These are phyloP conservation scores for Sminthurinus aureus DNA, from an alignment of 2,888 invertebrate species.

Conservation along the genomic window DNA sequence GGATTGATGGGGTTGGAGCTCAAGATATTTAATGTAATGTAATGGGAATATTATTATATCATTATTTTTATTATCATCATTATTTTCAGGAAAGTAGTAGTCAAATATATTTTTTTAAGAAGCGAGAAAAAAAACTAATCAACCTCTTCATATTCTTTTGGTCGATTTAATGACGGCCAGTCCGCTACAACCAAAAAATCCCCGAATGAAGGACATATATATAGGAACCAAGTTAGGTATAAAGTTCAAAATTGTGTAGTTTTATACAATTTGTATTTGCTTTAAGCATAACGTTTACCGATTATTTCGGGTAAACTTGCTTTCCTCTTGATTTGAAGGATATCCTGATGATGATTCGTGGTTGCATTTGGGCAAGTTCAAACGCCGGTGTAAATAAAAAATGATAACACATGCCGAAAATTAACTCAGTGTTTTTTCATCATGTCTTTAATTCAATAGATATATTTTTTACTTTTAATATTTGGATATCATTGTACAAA, in stretches of 20 bases:
- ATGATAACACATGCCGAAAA: background rate
- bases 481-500: too few relatives aligned
- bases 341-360: slow-evolving; percentile 10
- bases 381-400: background rate
- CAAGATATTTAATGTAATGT: background rate
- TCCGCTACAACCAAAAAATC: background rate
- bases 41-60: background rate
- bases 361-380: slow-evolving; percentile 5
- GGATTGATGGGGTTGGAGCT: background rate
- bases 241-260: too few relatives aligned
- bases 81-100: background rate
- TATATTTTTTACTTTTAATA: background rate
- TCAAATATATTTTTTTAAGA: background rate
- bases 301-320: background rate
- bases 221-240: too few relatives aligned
- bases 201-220: too few relatives aligned
- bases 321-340: slow-evolving; percentile 17
- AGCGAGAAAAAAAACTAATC: background rate
- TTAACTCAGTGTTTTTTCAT: background rate
- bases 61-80: background rate
- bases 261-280: too few relatives aligned
- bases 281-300: background rate
- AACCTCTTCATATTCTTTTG: background rate
- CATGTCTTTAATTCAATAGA: background rate
- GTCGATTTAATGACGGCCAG: background rate